Base-by-base conservation (phyloP, 2,113 vertebrate species). In the Morone saxatilis region DNA sequence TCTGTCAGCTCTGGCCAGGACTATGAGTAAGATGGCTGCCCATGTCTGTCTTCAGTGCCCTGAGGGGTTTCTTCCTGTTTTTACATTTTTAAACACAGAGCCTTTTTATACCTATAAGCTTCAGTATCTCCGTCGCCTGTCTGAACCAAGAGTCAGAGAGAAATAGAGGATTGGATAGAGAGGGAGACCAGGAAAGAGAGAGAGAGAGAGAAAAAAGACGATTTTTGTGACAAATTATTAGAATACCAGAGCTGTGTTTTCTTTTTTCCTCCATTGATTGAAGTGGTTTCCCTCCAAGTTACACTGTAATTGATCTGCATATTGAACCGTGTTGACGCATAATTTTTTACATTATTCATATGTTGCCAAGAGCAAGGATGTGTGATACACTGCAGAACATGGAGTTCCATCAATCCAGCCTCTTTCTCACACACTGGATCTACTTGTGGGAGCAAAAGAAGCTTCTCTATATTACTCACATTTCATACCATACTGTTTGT, bases 281-380 rank as follows among this genome's bases (percentile, higher is more conserved):
- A 86, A 85, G 74, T 25, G 36, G 82, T 66, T 71, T 70, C 43
- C 71, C 71, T 80, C 31, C 7, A 50, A 80, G 60, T 67, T 79
- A 16, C n/a, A 16, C 53, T 41, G 16, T 68, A 76, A 83, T 80
- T 78, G 74, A 89, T 86, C 74, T 86, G 80, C 70, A 75, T 80
- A 78, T 69, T 31, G 54, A 91, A 71, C 62, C 40, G 2, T 75
- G 76, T 69, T 76, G 74, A 36, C 63, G 51, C 79, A 86, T 79
- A 38, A 41, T 59, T 50, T 45, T 67, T 78, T 83, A 43, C 45
- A 87, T 85, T 76, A 88, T 93, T 90, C 60, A 85, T 75, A 57
- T 43, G 36, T 12, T 75, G 48, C 77, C 11, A 13, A n/a, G 20
- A 61, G 75, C 41, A 5, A 81, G 48, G 50, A 80, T 20, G 38